Base-by-base conservation (phyloP, 2,888 invertebrate genomes). In the Nymphalis urticae region DNA sequence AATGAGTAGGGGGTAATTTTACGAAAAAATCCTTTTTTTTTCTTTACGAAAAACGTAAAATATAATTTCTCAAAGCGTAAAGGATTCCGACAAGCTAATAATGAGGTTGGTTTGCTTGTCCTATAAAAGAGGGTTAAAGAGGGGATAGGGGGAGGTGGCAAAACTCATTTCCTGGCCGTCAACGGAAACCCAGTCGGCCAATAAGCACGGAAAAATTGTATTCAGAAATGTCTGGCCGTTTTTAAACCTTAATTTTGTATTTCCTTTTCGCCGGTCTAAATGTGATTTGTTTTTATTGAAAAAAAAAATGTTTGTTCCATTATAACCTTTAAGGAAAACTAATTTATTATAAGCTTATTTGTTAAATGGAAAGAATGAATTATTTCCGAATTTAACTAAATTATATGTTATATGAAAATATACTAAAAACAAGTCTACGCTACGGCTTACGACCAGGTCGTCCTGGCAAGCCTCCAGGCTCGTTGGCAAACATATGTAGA, bases 101-200 rank as follows among this genome's bases (percentile, higher is more conserved):
- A 88, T 86, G 82, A 87, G 84, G 83, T 82, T 81, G 80, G 81
- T 83, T 85, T 83, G 81, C 82, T 80, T 81, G 85, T 86, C 81
- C 82, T 81, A 76, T 77, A 76, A 73, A 75, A 75, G 71, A 73
- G 62, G 70, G 69, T 62, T 19, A 62, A 50, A 65, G 66, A 54
- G 66, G 65, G 64, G 63, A 21, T 61, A 66, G 72, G 80, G 72
- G 80, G 75, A 72, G 75, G 72, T 61, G 71, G 85, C 75, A 81
- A 86, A 90, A 88, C 90, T 92, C 91, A 92, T 92, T 92, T 92
- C 92, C 92, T 84, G 84, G 79, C 81, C 80, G 85, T 79, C 84
- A 84, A 77, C 87, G 88, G 88, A 88, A 87, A 85, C 79, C 80
- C 75, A 82, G 83, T 81, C 83, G 82, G 82, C 85, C 89, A 90